Evolutionary conservation across 2,888 invertebrate species (phyloP).

Genomic region (Rotaria macrura): DNA sequence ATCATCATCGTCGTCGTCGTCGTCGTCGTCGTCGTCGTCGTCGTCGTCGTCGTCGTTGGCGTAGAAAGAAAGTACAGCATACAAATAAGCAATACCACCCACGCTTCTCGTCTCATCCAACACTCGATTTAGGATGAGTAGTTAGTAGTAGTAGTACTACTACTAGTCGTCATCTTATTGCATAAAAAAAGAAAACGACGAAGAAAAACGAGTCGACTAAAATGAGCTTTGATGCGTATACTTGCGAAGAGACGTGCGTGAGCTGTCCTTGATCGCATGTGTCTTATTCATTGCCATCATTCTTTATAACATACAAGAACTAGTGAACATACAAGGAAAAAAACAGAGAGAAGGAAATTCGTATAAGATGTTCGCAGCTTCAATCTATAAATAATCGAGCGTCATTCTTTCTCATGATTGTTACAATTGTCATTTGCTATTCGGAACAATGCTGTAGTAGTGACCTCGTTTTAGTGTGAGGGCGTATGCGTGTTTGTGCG

Average conservation of each 20-base stretch:
- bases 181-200: not conserved
- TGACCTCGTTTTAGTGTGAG: not conserved
- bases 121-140: not conserved
- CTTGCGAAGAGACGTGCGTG: not conserved
- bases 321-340: not conserved
- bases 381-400: not conserved
- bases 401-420: not conserved
- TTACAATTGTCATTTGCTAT: not conserved
- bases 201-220: not conserved
- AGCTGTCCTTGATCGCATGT: not conserved
- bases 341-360: not conserved
- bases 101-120: not conserved
- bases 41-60: too few relatives aligned
- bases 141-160: not conserved
- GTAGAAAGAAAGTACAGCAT: not conserved
- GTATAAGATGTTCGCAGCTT: not conserved
- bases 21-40: not conserved
- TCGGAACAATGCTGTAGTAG: not conserved
- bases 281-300: conserved; percentile 3
- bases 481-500: not conserved
- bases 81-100: not conserved
- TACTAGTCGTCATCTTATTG: not conserved
- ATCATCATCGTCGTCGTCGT: not conserved
- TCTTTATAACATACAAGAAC: not conserved
- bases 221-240: not conserved